Base-by-base conservation (phyloP, 1,140 invertebrate species). In the Philopotamus ludificatus region DNA sequence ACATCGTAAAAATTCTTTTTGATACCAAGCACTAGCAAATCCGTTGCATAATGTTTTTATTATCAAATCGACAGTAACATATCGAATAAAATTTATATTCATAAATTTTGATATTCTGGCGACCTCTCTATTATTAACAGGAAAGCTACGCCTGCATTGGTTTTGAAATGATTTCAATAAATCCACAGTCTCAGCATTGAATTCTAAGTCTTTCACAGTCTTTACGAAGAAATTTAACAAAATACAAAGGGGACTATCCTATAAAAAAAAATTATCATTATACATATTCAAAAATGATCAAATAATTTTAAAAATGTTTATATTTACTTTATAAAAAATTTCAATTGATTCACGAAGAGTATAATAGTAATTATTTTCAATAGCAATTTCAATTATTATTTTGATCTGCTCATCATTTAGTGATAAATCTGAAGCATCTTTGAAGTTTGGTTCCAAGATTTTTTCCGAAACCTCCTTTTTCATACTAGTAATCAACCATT, bases 251-350 rank as follows among this genome's bases (percentile, higher is more conserved):
- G 85, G 82, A 74, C 82, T 86, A 22, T 86, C 82, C 85, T 87
- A 65, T 55, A 53, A 70, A 67, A 57, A 51, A 67, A 66, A 62
- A 63, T 44, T 45, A 58, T 34, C 12, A 34, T 34, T 34, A 34
- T 34, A 4, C 4, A 34, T 12, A 28, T 23, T 26, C 63, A 47
- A 47, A 28, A 39, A n/a, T n/a, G n/a, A 12, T 34, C 28, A 12
- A 34, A 12, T 12, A 34, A 34, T 34, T 34, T 7, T 34, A 34
- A 34, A 34, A 34, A 34, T 7, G 12, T 34, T 34, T 34, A 49
- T 76, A 79, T n/a, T 80, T 77, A 87, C 86, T 63, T 84, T 82
- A 74, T 87, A 82, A 74, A 88, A 88, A 70, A 87, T 84, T 51
- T 81, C 72, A 66, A 85, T 80, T 50, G 84, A 84, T 72, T 83